Evolutionary conservation across 2,113 vertebrate species (phyloP).

Genomic region (Macrotis lagotis): DNA sequence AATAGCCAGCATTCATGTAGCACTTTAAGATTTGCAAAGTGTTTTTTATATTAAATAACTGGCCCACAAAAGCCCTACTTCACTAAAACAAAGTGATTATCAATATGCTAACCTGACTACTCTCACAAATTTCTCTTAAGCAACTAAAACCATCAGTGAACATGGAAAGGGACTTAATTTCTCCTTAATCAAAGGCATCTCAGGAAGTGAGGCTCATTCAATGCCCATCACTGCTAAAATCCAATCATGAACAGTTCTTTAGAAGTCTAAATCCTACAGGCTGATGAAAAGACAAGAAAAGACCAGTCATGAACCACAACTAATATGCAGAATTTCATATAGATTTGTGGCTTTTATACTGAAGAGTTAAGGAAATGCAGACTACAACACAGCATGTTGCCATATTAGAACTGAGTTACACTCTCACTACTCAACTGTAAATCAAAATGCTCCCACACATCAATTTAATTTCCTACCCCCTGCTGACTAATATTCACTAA

Average conservation of each 20-base stretch:
- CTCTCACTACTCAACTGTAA: constrained; percentile 23
- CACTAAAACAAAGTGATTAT: neutral
- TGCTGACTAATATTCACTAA: neutral
- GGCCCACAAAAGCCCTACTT: neutral
- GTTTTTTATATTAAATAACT: neutral
- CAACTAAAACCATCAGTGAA: neutral
- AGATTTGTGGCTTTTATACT: neutral
- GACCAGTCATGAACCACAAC: neutral
- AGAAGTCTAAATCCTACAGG: neutral
- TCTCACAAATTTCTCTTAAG: constrained; percentile 9
- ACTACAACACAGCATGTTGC: neutral
- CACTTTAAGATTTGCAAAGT: neutral
- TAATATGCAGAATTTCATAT: constrained; percentile 21
- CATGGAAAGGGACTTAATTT: constrained; percentile 9
- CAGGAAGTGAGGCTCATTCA: neutral
- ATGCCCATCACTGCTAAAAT: neutral
- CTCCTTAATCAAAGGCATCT: neutral
- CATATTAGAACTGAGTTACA: neutral
- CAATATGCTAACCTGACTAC: neutral
- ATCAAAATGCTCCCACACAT: constrained; percentile 41
- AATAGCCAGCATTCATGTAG: neutral
- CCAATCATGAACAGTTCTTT: neutral
- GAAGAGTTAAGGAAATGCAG: neutral
- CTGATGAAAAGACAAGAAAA: neutral
- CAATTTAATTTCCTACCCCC: constrained; percentile 3